Base-by-base conservation (phyloP, 2,113 vertebrate genomes). In the Colistium nudipinnis region DNA sequence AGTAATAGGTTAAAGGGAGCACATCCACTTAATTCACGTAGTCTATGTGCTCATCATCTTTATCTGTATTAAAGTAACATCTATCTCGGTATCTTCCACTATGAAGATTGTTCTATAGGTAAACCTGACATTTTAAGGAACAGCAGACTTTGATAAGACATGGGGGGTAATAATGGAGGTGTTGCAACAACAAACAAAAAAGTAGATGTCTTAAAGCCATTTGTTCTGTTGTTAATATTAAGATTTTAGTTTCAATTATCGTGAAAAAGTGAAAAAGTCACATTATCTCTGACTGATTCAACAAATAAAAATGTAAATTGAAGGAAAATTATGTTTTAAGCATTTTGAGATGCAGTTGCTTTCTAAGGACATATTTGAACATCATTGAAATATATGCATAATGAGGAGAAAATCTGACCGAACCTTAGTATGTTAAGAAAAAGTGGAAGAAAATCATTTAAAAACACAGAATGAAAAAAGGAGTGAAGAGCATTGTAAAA, bases 41-140 rank as follows among this genome's bases (percentile, higher is more conserved):
- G 24, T 12, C 35, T 19, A 31, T 13, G 27, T 60, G 45, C 20
- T 73, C 13, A 6, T 61, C 7, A 31, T 35, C 4, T 22, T 36
- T 22, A 4, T 13, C 8, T 63, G 6, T 39, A n/a, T n/a, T 57
- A 55, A 61, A 62, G 19, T 60, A 52, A 25, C 7, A 20, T 22
- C 39, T 28, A 55, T 28, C 53, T 39, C 0, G 2, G n/a, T 9
- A 38, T 33, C 14, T 38, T 39, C n/a, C 20, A 41, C 31, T 38
- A 6, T 9, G 35, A 63, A 27, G 24, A 28, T 13, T 35, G 28
- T 63, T 7, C n/a, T 10, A 19, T 44, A 19, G 28, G 7, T 68
- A n/a, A 60, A 68, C 16, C 9, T 61, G 35, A 73, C 43, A 63
- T 52, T 25, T 64, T 45, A 61, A 48, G 39, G 13, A 64, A 56